phyloP scores from a whole-genome alignment of 2,113 vertebrate genomes.

The Calypte anna region DNA sequence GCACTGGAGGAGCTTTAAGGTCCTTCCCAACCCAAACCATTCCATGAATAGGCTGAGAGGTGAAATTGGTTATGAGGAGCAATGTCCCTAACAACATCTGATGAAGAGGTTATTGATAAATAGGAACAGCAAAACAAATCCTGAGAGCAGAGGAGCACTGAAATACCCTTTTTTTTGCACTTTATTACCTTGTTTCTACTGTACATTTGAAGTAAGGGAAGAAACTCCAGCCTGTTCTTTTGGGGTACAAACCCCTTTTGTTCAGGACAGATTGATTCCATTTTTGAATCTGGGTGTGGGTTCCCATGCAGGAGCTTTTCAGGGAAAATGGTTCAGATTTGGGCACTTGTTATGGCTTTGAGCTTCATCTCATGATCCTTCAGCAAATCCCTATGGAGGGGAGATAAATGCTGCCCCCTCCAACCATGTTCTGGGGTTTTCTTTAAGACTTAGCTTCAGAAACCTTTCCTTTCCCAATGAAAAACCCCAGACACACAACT shows the following conservation, averaged over 20 bases:
- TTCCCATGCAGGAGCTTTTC: background rate
- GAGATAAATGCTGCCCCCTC: too few relatives aligned
- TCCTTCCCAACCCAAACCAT: too few relatives aligned
- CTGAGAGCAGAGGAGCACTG: background rate
- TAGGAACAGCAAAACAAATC: background rate
- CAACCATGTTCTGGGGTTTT: fast-evolving
- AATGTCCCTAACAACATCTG: background rate
- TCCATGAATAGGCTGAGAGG: background rate
- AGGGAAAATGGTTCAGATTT: background rate
- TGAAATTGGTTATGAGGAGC: background rate
- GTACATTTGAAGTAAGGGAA: background rate
- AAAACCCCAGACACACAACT: background rate
- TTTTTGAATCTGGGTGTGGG: background rate
- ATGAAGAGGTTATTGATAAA: background rate
- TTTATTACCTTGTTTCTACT: background rate
- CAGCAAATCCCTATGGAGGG: background rate
- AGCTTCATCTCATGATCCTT: background rate
- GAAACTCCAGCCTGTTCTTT: background rate
- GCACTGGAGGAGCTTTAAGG: too few relatives aligned
- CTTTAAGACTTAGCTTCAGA: background rate
- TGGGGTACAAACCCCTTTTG: background rate
- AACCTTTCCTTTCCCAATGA: background rate
- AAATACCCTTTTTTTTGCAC: background rate
- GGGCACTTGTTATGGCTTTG: fast-evolving
- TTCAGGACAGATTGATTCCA: background rate